Percentiles rank a stretch among this genome's conserved stretches.
These are phyloP conservation scores for Folsomia candida DNA, from an alignment of 2,888 invertebrate species.

Conservation along the genomic window DNA sequence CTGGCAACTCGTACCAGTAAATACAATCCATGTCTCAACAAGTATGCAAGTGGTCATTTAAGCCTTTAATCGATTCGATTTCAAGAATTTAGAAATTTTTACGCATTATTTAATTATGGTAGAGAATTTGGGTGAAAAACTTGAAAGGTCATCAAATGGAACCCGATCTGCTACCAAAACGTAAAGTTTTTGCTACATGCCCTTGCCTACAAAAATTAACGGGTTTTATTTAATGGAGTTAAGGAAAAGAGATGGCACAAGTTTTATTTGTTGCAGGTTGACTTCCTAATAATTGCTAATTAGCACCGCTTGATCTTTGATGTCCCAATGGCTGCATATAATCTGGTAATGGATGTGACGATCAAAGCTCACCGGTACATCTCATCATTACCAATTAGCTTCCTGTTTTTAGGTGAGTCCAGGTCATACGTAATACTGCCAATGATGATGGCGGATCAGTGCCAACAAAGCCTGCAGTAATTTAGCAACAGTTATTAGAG, in stretches of 20 bases:
- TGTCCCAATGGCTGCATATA: too few species aligned
- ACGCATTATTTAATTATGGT: background rate
- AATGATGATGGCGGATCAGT: too few species aligned
- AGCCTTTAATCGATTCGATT: too few species aligned
- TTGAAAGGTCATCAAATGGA: background rate
- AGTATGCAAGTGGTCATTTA: too few species aligned
- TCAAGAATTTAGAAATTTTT: background rate
- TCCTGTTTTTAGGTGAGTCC: background rate
- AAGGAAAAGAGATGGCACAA: background rate
- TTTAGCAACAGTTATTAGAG: too few species aligned
- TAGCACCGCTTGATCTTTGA: background rate
- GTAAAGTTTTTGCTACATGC: background rate
- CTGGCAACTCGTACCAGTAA: background rate
- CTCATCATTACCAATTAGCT: background rate
- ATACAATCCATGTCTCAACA: too few species aligned
- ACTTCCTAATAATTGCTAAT: constrained; percentile 1
- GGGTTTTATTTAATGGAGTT: constrained; percentile 1
- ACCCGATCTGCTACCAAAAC: background rate
- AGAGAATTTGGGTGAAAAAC: background rate
- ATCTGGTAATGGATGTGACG: background rate
- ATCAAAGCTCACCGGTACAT: background rate
- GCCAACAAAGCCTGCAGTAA: too few species aligned
- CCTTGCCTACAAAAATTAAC: background rate
- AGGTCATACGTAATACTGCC: background rate
- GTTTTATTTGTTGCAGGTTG: background rate